Percentiles rank a stretch among this genome's conserved stretches.
Conservation (phyloP, 2,888 invertebrate species). For the Stenoptilia bipunctidactyla region DNA sequence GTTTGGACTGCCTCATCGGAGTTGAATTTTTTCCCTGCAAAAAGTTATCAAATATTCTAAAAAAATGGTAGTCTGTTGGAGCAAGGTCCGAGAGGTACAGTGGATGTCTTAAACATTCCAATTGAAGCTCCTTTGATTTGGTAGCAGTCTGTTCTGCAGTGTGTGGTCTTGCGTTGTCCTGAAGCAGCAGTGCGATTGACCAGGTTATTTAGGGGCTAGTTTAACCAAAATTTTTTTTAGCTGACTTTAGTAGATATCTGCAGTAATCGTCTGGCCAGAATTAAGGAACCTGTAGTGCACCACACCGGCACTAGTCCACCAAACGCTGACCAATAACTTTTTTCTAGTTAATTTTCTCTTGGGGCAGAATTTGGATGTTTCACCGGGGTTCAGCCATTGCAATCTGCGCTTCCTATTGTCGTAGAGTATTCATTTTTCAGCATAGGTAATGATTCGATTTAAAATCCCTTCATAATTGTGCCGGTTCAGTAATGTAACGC, state of each 20-base stretch:
- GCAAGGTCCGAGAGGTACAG: background rate
- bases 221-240: slow-evolving; percentile 13
- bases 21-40: background rate
- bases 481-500: slow-evolving; percentile 10
- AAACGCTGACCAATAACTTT: slow-evolving; percentile 15
- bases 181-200: slow-evolving; percentile 14
- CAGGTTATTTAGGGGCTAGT: slow-evolving; percentile 6
- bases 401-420: slow-evolving; percentile 16
- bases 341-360: slow-evolving; percentile 12
- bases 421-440: slow-evolving; percentile 15
- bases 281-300: slow-evolving; percentile 9
- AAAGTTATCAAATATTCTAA: background rate
- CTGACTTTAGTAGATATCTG: slow-evolving; percentile 9
- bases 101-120: background rate
- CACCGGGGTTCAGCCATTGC: slow-evolving; percentile 18
- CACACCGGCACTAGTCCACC: slow-evolving; percentile 10
- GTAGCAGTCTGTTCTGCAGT: slow-evolving; percentile 10
- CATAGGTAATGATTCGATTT: slow-evolving; percentile 13
- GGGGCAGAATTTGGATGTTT: slow-evolving; percentile 11
- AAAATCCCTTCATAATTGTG: slow-evolving; percentile 13
- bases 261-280: no score
- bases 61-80: background rate
- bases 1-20: background rate
- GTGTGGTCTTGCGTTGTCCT: slow-evolving; percentile 14
- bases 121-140: no score